Conservation (phyloP, 1,140 invertebrate genomes). For the Nephotettix cincticeps region DNA sequence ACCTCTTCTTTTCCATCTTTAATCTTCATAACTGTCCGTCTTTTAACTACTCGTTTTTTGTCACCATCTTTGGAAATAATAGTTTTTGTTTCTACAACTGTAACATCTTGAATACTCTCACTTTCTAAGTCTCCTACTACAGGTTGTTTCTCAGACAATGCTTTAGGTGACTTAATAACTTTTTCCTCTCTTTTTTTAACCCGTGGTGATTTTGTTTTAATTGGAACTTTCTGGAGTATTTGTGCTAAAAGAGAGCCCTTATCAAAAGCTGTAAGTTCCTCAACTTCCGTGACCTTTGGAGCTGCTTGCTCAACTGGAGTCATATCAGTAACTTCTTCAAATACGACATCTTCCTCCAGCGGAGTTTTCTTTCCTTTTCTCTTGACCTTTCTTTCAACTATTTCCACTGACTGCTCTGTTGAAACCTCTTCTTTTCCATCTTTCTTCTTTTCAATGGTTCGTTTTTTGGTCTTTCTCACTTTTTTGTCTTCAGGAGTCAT, state of each 20-base stretch:
- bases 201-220: conserved; percentile 31
- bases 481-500: conserved; percentile 38
- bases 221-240: conserved; percentile 36
- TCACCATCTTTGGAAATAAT: conserved; percentile 30
- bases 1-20: conserved; percentile 35
- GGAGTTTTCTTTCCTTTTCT: conserved; percentile 15
- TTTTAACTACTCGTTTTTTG: conserved; percentile 46
- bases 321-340: conserved; percentile 38
- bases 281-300: neutral
- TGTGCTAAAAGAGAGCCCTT: too few species aligned
- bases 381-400: conserved; percentile 41
- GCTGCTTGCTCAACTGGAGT: conserved; percentile 40
- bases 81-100: conserved; percentile 37
- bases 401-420: conserved; percentile 34
- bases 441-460: conserved; percentile 29
- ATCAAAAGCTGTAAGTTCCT: neutral
- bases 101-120: too few species aligned
- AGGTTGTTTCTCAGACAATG: too few species aligned
- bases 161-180: too few species aligned
- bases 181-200: conserved; percentile 31
- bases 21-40: conserved; percentile 37
- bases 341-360: conserved; percentile 31
- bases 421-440: conserved; percentile 33
- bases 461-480: conserved; percentile 27
- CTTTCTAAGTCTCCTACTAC: too few species aligned